A percentile compares a stretch with the other conserved stretches of the same genome.
Conservation (phyloP, 2,113 vertebrate genomes). For the Aegotheles bennettii region DNA sequence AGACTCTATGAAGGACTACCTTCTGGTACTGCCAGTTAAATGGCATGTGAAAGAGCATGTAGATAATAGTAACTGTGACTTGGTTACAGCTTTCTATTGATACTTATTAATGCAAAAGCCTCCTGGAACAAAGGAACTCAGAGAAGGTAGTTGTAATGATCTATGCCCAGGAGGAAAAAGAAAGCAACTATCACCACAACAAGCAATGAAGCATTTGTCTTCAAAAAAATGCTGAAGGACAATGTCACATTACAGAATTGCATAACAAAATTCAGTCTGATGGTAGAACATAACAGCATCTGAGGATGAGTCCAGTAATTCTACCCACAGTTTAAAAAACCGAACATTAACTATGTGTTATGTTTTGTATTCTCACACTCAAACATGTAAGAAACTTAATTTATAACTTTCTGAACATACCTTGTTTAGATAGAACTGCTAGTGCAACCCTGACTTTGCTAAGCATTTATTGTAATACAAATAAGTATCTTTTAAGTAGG, state of each 20-base stretch:
- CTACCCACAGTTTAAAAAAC: neutral
- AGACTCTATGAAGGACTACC: neutral
- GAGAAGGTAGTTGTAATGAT: neutral
- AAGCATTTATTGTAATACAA: neutral
- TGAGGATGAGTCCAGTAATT: neutral
- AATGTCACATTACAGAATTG: neutral
- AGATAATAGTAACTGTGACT: neutral
- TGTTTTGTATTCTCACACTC: neutral
- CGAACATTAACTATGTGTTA: neutral
- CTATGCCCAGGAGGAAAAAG: neutral
- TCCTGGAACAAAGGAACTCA: neutral
- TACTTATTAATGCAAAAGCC: neutral
- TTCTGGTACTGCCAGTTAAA: neutral
- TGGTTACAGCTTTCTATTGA: neutral
- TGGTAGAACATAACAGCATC: neutral
- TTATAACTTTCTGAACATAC: neutral
- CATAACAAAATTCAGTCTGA: neutral
- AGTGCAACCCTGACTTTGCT: neutral
- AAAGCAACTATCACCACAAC: neutral
- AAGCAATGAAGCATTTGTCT: neutral
- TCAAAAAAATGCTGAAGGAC: neutral
- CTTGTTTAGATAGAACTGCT: neutral
- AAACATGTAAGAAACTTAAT: neutral
- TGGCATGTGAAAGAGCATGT: neutral
- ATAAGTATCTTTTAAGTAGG: neutral